Evolutionary conservation across 2,888 invertebrate genomes (phyloP).

Genomic region (Troglohyphantes excavatus): DNA sequence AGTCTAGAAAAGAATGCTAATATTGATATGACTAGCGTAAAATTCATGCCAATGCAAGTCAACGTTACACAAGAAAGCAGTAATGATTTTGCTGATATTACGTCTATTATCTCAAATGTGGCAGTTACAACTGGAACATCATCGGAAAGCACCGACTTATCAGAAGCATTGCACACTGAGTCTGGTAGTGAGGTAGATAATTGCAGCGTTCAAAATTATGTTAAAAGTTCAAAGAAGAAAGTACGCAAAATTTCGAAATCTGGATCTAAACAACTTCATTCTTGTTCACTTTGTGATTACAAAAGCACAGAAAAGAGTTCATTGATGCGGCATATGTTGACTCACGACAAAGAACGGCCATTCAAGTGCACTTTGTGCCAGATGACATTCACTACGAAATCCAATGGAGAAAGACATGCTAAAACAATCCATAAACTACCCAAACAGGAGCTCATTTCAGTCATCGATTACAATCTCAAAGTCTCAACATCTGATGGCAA

Average conservation of each 20-base stretch:
- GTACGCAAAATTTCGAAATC: not conserved
- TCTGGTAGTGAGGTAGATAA: not conserved
- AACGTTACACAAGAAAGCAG: slow-evolving; percentile 4
- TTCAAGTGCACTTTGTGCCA: slow-evolving; percentile 22
- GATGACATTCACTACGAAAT: slow-evolving; percentile 34
- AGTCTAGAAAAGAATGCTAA: not conserved
- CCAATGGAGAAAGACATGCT: slow-evolving; percentile 45
- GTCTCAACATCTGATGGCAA: not conserved
- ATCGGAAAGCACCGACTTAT: not conserved
- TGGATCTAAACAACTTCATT: not conserved
- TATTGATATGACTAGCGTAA: not conserved
- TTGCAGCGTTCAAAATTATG: not conserved
- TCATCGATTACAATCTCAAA: not conserved
- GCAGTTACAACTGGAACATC: slow-evolving; percentile 13
- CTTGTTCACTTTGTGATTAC: slow-evolving; percentile 15
- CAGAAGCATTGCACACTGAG: not conserved
- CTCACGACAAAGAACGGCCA: slow-evolving; percentile 21
- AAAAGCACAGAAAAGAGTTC: slow-evolving; percentile 38
- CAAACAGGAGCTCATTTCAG: not conserved
- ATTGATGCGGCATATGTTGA: slow-evolving; percentile 32
- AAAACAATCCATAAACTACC: slow-evolving; percentile 36
- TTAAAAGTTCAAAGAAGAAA: not conserved
- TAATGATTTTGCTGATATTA: slow-evolving; percentile 46
- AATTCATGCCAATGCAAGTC: not conserved
- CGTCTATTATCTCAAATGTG: slow-evolving; percentile 37